These are phyloP conservation scores for Chiloscyllium punctatum DNA, from an alignment of 2,797 vertebrate species.

Conservation along the genomic window DNA sequence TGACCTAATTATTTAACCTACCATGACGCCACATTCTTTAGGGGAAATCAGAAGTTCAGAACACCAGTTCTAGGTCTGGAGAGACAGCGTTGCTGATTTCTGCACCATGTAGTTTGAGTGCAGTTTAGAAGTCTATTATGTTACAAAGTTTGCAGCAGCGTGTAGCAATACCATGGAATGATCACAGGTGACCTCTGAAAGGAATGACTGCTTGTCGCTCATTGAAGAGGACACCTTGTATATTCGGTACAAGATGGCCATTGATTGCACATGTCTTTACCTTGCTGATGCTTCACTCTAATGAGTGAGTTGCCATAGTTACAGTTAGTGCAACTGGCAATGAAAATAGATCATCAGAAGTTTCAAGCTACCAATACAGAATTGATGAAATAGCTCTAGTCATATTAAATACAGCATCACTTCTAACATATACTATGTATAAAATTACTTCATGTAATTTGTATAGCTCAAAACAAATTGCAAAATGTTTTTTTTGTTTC, in stretches of 20 bases:
- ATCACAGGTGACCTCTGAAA: background rate
- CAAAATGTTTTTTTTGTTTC: background rate
- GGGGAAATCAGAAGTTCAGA: background rate
- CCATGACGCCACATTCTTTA: background rate
- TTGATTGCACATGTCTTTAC: background rate
- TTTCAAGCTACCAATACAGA: background rate
- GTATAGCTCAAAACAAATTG: background rate
- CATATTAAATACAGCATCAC: background rate
- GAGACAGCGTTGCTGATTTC: background rate
- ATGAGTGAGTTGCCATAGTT: background rate
- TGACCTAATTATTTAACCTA: background rate
- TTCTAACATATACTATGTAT: no score
- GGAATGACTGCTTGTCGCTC: background rate
- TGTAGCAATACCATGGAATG: background rate
- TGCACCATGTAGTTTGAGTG: background rate
- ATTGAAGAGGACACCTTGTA: background rate
- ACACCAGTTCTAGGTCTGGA: background rate
- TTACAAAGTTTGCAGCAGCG: background rate
- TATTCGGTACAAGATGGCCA: background rate
- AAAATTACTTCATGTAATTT: background rate
- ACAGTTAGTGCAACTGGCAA: background rate
- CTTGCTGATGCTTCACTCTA: background rate
- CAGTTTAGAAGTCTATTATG: background rate
- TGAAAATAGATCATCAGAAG: background rate
- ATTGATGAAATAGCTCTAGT: background rate